phyloP scores from a whole-genome alignment of 2,113 vertebrate genomes.

The Patagioenas fasciata region DNA sequence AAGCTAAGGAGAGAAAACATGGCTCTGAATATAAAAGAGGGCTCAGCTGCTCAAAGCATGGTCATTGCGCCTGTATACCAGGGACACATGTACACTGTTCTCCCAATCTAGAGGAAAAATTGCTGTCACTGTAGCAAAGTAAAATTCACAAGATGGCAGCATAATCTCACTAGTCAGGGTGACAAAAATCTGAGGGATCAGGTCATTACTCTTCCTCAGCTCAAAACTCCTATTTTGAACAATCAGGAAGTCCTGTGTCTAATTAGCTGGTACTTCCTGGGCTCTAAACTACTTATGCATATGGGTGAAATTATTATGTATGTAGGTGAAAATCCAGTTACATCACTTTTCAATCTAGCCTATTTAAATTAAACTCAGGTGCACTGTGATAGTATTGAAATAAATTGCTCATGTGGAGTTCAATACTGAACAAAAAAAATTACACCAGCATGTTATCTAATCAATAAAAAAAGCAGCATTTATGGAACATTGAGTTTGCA shows the following conservation, averaged over 20 bases:
- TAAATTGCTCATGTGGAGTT: neutral
- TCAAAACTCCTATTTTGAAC: neutral
- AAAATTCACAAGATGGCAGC: slow-evolving; percentile 58
- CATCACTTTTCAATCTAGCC: neutral
- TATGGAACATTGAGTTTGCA: neutral
- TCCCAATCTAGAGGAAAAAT: neutral
- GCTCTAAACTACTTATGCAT: neutral
- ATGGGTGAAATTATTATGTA: neutral
- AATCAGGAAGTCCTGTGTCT: neutral
- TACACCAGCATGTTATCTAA: neutral
- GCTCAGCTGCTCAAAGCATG: neutral
- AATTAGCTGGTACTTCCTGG: neutral
- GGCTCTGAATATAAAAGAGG: neutral
- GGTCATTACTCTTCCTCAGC: neutral
- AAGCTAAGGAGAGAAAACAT: neutral
- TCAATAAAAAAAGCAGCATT: neutral
- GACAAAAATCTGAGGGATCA: neutral
- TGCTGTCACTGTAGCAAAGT: neutral
- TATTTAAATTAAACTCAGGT: neutral
- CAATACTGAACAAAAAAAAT: neutral
- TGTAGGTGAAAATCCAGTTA: neutral
- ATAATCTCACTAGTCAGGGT: neutral
- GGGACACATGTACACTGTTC: too few species aligned
- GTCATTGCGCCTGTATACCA: neutral
- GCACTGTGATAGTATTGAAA: neutral